Conservation (phyloP, 1,140 invertebrate species). For the Cydia splendana region DNA sequence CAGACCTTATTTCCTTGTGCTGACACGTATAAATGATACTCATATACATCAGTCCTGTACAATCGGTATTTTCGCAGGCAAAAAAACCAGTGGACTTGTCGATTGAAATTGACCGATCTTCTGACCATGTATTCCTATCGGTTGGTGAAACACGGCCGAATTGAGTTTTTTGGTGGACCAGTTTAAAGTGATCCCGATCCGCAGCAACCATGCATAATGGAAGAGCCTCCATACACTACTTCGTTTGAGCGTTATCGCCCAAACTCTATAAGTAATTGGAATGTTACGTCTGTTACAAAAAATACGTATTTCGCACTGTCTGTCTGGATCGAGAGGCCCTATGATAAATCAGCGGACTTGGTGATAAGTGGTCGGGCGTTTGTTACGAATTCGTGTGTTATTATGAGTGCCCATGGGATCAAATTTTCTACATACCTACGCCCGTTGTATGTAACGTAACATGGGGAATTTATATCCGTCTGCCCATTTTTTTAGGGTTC, state of each 20-base stretch:
- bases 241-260: not conserved
- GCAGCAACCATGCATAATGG: not conserved
- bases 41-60: conserved; percentile 18
- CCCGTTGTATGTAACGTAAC: too few relatives aligned
- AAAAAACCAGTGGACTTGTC: conserved; percentile 26
- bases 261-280: not conserved
- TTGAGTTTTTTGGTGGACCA: not conserved
- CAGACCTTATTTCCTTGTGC: conserved; percentile 18
- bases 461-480: too few relatives aligned
- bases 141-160: not conserved
- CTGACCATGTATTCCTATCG: not conserved
- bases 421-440: not conserved
- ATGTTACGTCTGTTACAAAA: conserved; percentile 15
- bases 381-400: conserved; percentile 24
- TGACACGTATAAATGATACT: conserved; percentile 23
- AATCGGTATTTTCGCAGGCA: conserved; percentile 20
- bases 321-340: not conserved
- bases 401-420: conserved; percentile 5
- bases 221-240: not conserved
- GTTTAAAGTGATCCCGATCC: not conserved
- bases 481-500: too few relatives aligned
- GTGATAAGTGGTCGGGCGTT: conserved; percentile 27
- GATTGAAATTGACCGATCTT: conserved; percentile 31
- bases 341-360: conserved; percentile 20
- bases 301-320: conserved; percentile 22